phyloP scores from a whole-genome alignment of 1,140 invertebrate genomes.

The Acromyrmex heyeri region DNA sequence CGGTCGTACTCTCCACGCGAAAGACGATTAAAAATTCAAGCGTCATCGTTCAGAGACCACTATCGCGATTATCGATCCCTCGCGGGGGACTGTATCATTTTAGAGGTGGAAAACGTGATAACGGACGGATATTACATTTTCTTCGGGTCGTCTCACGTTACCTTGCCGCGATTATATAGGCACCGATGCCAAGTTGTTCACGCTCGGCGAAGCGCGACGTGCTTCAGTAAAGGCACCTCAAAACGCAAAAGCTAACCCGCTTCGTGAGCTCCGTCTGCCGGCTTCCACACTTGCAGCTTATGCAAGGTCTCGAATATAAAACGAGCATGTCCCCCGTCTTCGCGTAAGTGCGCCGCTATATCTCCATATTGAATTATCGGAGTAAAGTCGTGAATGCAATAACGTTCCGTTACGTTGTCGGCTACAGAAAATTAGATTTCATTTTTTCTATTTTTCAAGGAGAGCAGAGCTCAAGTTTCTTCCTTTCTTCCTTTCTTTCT shows the following conservation, averaged over 20 bases:
- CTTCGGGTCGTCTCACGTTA: constrained; percentile 63
- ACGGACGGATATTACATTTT: constrained; percentile 69
- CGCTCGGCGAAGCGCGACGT: constrained; percentile 61
- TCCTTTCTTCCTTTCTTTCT: neutral
- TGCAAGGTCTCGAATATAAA: constrained; percentile 47
- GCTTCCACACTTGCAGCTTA: constrained; percentile 12
- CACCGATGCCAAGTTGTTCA: constrained; percentile 69
- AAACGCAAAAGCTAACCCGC: constrained; percentile 46
- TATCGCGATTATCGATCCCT: constrained; percentile 18
- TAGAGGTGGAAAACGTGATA: constrained; percentile 42
- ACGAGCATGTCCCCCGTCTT: neutral
- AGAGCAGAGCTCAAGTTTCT: constrained; percentile 8
- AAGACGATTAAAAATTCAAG: constrained; percentile 27
- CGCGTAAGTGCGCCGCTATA: neutral
- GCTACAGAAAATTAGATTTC: constrained; percentile 25
- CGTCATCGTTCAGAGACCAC: constrained; percentile 30
- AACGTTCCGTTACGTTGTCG: constrained; percentile 26
- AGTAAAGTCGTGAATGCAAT: constrained; percentile 47
- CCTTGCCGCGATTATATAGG: constrained; percentile 68
- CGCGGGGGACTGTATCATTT: constrained; percentile 6
- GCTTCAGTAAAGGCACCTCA: constrained; percentile 33
- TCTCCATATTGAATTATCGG: constrained; percentile 40
- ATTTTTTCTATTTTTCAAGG: constrained; percentile 1
- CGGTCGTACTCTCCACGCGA: neutral
- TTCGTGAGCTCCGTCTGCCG: neutral